A percentile compares a stretch with the other conserved stretches of the same genome.
Evolutionary conservation across 2,797 vertebrate genomes (phyloP).

Genomic region (Labroides dimidiatus): DNA sequence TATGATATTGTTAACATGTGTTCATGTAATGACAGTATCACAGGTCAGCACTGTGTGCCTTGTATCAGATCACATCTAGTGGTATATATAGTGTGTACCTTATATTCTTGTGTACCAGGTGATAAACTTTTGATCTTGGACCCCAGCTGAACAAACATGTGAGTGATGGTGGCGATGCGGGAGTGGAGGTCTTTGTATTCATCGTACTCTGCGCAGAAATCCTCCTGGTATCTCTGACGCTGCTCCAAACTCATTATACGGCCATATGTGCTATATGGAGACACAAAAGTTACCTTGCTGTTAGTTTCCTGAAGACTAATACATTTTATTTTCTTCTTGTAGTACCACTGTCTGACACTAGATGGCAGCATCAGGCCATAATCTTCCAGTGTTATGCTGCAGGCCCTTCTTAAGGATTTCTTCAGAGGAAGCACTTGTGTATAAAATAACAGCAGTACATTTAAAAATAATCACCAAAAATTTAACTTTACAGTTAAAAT

Average conservation of each 20-base stretch:
- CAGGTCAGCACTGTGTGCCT: neutral
- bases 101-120: constrained; percentile 84
- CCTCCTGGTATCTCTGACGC: constrained; percentile 83
- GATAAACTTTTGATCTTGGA: constrained; percentile 86
- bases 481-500: neutral
- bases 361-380: constrained; percentile 54
- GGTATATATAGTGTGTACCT: constrained; percentile 67
- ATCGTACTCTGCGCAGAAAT: constrained; percentile 87
- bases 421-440: neutral
- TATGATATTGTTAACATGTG: neutral
- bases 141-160: constrained; percentile 86
- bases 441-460: neutral
- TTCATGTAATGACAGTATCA: neutral
- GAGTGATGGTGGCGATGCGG: constrained; percentile 83
- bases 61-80: neutral
- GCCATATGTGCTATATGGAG: constrained; percentile 77
- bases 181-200: constrained; percentile 87
- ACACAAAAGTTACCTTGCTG: constrained; percentile 5
- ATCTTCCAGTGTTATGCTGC: neutral
- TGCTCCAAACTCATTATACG: constrained; percentile 83
- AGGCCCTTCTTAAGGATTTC: neutral
- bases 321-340: neutral
- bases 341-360: constrained; percentile 53
- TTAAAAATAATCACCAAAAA: neutral
- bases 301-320: neutral